Percentiles rank a stretch among this genome's conserved stretches.
These are phyloP conservation scores for Bilobella aurantiaca DNA, from an alignment of 1,140 invertebrate species.

Conservation along the genomic window DNA sequence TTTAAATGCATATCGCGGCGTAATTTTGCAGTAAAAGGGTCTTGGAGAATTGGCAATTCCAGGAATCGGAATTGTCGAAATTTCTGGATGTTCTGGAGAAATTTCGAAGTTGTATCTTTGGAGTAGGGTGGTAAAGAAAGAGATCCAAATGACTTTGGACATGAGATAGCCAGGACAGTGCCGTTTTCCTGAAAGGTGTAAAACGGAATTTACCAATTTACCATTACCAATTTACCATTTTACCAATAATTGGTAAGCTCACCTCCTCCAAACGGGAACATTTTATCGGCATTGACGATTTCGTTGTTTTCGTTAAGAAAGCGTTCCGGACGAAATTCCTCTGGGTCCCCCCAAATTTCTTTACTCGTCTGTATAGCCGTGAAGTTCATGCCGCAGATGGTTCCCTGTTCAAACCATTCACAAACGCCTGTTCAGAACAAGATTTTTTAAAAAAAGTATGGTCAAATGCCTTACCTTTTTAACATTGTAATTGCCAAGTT, in stretches of 20 bases:
- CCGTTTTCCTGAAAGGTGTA: not conserved
- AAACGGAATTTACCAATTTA: not conserved
- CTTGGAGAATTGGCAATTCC: not conserved
- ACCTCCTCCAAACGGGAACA: conserved; percentile 11
- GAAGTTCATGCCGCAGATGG: not conserved
- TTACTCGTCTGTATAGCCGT: conserved; percentile 40
- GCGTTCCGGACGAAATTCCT: conserved; percentile 42
- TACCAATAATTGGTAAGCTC: not conserved
- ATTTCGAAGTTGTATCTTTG: conserved; percentile 1
- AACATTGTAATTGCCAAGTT: not conserved
- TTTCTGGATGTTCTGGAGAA: not conserved
- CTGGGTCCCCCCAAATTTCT: conserved; percentile 41
- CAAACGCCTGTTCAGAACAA: not conserved
- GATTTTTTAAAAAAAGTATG: not conserved
- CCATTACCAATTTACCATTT: not conserved
- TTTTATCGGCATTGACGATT: conserved; percentile 9
- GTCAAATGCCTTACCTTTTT: not conserved
- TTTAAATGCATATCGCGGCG: not conserved
- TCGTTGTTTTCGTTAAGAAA: conserved; percentile 37
- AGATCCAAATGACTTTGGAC: conserved; percentile 1
- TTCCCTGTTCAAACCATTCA: not conserved
- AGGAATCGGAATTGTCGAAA: not conserved
- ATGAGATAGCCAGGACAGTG: conserved; percentile 4
- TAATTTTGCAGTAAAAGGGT: not conserved
- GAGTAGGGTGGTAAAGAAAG: not conserved